These are phyloP conservation scores for Metallyticus violacea DNA, from an alignment of 2,888 invertebrate genomes.

Conservation along the genomic window DNA sequence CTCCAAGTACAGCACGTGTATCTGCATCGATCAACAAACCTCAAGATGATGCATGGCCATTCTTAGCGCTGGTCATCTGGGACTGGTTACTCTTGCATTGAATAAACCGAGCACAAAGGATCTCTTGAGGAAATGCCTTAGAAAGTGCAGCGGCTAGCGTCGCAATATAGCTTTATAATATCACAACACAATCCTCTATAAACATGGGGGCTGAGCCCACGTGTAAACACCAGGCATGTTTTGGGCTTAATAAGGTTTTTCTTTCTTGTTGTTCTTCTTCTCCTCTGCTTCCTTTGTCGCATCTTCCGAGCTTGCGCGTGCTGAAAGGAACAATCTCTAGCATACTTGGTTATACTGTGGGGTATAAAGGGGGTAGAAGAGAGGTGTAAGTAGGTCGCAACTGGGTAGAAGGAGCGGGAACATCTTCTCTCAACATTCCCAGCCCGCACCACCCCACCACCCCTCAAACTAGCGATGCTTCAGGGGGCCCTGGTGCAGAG, in stretches of 20 bases:
- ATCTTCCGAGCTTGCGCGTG: too few relatives aligned
- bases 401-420: neutral
- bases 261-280: neutral
- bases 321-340: neutral
- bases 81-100: neutral
- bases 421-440: slow-evolving; percentile 6
- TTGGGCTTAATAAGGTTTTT: neutral
- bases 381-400: slow-evolving; percentile 7
- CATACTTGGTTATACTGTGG: neutral
- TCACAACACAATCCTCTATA: neutral
- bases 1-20: neutral
- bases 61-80: neutral
- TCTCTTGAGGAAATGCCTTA: neutral
- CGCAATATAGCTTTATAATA: neutral
- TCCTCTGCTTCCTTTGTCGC: too few relatives aligned
- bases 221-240: neutral
- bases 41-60: neutral
- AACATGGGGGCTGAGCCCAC: neutral
- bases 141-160: neutral
- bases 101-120: neutral
- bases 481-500: neutral
- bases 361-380: too few relatives aligned
- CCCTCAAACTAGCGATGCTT: too few relatives aligned
- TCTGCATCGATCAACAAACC: neutral
- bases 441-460: neutral